A percentile compares a stretch with the other conserved stretches of the same genome.
Evolutionary conservation across 2,888 invertebrate species (phyloP).

Genomic region (Epinotia brunnichana): DNA sequence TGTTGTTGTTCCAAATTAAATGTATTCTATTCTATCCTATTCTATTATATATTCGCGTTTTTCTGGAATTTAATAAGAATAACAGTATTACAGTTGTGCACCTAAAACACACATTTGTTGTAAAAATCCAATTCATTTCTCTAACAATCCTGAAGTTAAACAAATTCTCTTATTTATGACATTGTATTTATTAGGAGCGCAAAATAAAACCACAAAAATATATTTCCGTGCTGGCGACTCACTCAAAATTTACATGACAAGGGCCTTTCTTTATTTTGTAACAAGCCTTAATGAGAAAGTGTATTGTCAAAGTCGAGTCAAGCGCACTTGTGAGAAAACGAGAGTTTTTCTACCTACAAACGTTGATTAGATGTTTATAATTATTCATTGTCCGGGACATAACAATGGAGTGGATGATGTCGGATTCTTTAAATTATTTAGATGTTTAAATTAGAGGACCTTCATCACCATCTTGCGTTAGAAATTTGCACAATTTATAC

Average conservation of each 20-base stretch:
- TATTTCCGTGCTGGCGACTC: background rate
- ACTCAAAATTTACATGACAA: conserved; percentile 31
- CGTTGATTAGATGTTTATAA: conserved; percentile 30
- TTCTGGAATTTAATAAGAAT: too few relatives aligned
- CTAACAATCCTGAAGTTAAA: background rate
- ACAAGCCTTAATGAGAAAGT: conserved; percentile 33
- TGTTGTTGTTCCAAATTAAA: too few relatives aligned
- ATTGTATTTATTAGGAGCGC: background rate
- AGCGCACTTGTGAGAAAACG: conserved; percentile 23
- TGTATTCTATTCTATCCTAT: too few relatives aligned
- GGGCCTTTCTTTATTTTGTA: conserved; percentile 25
- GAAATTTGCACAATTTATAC: background rate
- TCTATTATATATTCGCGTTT: too few relatives aligned
- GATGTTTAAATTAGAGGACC: conserved; percentile 30
- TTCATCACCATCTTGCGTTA: conserved; percentile 8
- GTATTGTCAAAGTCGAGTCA: conserved; percentile 32
- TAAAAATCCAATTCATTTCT: background rate
- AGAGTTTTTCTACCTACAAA: conserved; percentile 25
- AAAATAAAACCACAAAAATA: conserved; percentile 12
- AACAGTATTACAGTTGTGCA: too few relatives aligned
- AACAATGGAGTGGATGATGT: conserved; percentile 22
- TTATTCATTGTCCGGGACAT: conserved; percentile 17
- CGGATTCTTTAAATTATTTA: conserved; percentile 27
- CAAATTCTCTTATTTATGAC: background rate
- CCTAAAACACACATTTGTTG: too few relatives aligned